phyloP scores from a whole-genome alignment of 2,113 vertebrate species.

The Megaleporinus macrocephalus region DNA sequence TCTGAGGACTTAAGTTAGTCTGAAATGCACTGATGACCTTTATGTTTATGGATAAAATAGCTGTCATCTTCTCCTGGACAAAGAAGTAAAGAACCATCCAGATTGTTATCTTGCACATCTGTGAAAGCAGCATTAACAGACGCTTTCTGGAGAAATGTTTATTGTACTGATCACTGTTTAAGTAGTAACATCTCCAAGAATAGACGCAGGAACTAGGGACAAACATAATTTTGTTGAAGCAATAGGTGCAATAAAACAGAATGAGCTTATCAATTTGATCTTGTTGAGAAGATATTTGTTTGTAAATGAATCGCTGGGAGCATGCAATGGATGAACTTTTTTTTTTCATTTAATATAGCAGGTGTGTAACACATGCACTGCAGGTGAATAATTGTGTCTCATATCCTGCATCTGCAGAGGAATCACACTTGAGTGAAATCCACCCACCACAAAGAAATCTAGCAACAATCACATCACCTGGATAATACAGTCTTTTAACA shows the following conservation, averaged over 20 bases:
- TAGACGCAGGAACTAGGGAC: background rate
- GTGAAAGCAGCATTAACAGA: too few relatives aligned
- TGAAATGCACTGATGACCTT: too few relatives aligned
- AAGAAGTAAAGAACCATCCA: too few relatives aligned
- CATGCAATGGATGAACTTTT: background rate
- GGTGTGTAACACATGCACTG: background rate
- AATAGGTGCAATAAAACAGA: background rate
- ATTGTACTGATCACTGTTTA: too few relatives aligned
- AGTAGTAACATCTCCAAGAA: too few relatives aligned
- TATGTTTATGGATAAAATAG: too few relatives aligned
- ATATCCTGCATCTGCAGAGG: constrained; percentile 3
- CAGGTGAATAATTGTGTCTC: background rate
- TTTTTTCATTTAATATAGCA: background rate
- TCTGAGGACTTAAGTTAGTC: too few relatives aligned
- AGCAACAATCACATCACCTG: background rate
- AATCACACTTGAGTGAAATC: constrained; percentile 19
- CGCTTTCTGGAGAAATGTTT: too few relatives aligned
- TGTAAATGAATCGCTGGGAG: background rate
- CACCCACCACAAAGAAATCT: background rate
- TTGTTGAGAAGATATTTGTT: background rate
- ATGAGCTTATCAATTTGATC: background rate
- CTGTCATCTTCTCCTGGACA: too few relatives aligned
- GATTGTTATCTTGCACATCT: too few relatives aligned
- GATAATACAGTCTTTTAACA: background rate
- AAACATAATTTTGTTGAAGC: background rate